Evolutionary conservation across 2,888 invertebrate species (phyloP).

Genomic region (Lottia scabra): DNA sequence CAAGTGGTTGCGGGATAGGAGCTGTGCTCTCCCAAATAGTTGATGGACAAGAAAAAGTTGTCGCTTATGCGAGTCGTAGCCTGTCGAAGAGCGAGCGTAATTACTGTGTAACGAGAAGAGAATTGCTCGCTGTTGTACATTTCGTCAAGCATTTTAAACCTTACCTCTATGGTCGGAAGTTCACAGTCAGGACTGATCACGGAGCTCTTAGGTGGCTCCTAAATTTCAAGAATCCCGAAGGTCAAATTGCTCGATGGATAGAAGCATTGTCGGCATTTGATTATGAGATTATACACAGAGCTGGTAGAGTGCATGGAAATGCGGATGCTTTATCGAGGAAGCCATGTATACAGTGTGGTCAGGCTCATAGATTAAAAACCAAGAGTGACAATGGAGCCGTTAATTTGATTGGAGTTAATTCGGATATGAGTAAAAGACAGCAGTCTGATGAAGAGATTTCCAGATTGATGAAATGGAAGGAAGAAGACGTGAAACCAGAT

Average conservation of each 20-base stretch:
- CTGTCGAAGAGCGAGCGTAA: slow-evolving; percentile 21
- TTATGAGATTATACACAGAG: slow-evolving; percentile 23
- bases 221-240: no score
- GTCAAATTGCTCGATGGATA: slow-evolving; percentile 28
- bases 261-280: slow-evolving; percentile 23
- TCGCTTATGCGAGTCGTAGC: slow-evolving; percentile 26
- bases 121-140: slow-evolving; percentile 27
- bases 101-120: slow-evolving; percentile 30
- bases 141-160: slow-evolving; percentile 25
- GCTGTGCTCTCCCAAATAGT: slow-evolving; percentile 26
- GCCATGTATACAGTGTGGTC: slow-evolving; percentile 13
- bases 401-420: not conserved
- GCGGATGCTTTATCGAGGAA: slow-evolving; percentile 26
- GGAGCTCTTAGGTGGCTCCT: slow-evolving; percentile 29
- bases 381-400: no score
- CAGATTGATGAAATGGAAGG: no score
- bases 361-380: no score
- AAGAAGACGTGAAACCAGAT: no score
- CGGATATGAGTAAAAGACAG: not conserved
- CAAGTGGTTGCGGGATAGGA: slow-evolving; percentile 31
- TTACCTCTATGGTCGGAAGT: slow-evolving; percentile 30
- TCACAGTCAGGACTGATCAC: slow-evolving; percentile 35
- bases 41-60: slow-evolving; percentile 28
- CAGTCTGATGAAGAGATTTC: not conserved
- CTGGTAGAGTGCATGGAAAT: slow-evolving; percentile 27